Evolutionary conservation across 2,888 invertebrate genomes (phyloP).

Genomic region (Anoplius nigerrimus): DNA sequence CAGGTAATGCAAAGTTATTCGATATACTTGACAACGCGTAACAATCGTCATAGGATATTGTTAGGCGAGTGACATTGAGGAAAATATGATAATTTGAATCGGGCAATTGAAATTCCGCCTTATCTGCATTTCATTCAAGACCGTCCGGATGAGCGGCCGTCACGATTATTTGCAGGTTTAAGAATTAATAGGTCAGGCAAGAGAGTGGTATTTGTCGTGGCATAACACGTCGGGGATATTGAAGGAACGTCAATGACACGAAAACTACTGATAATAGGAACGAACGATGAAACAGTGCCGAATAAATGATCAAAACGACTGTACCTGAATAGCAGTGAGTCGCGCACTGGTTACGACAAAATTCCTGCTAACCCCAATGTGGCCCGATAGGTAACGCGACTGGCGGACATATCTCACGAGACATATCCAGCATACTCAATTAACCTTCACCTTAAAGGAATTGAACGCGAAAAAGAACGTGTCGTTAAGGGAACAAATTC

Average conservation of each 20-base stretch:
- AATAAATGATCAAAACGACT: too few species aligned
- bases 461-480: not conserved
- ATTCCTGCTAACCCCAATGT: conserved; percentile 49
- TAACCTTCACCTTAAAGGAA: conserved; percentile 9
- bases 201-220: not conserved
- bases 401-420: conserved; percentile 17
- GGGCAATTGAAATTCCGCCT: not conserved
- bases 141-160: not conserved
- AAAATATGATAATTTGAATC: not conserved
- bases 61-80: not conserved
- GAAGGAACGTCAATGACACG: too few species aligned
- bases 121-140: not conserved
- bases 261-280: too few species aligned
- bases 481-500: too few species aligned
- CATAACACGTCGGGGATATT: too few species aligned
- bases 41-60: not conserved
- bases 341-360: conserved; percentile 36
- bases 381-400: conserved; percentile 7
- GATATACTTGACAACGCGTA: too few species aligned
- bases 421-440: conserved; percentile 14
- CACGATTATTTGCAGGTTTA: not conserved
- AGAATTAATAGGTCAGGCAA: conserved; percentile 5
- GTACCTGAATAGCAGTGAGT: conserved; percentile 23
- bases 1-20: too few species aligned
- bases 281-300: too few species aligned